Evolutionary conservation across 2,888 invertebrate species (phyloP), one percentile per base, ranked within the genome.

Genomic region (Cistogaster globosa): DNA sequence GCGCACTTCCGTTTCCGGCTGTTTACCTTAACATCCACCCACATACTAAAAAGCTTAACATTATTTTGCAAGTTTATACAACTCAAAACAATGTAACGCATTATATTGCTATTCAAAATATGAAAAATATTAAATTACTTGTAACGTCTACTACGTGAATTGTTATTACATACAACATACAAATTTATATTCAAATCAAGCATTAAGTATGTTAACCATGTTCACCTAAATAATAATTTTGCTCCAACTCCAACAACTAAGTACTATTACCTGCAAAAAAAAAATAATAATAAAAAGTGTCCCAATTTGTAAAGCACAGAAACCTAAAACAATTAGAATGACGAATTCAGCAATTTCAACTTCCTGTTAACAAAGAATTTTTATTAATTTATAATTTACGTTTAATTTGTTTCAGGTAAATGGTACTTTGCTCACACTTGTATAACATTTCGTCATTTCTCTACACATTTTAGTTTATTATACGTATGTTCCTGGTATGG

Each of bases 1-100:
- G 83, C 75, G 71, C 76, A 80, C 86, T 80, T 86, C 86, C 86
- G 79, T 72, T 86, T 86, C 86, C 86, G 78, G 60, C 71, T 82
- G 26, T 68, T 85, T 75, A 69, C 68, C 63, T 74, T 65, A 11
- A 58, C 18, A 51, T 18, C 22, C 11, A 22, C 26, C 51, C 36
- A 45, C 9, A 65, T 0, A 18, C 22, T 42, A 6, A 22, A n/a
- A 32, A 18, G 18, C 20, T 18, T 20, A 20, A 7, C 1, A 53
- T 20, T 53, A 2, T 8, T 20, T 51, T 2, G 1, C 51, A 51
- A n/a, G 18, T 18, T 18, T 18, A 51, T 14, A 18, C 51, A 63
- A 26, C 3, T 11, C n/a, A 53, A 63, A 48, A 51, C 60, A 55
- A 79, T 57, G 9, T 6, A 32, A 67, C 45, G 36, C 58, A 67